A percentile compares a stretch with the other conserved stretches of the same genome.
phyloP scores from a whole-genome alignment of 1,140 invertebrate species.

The Saccostrea cuccullata region DNA sequence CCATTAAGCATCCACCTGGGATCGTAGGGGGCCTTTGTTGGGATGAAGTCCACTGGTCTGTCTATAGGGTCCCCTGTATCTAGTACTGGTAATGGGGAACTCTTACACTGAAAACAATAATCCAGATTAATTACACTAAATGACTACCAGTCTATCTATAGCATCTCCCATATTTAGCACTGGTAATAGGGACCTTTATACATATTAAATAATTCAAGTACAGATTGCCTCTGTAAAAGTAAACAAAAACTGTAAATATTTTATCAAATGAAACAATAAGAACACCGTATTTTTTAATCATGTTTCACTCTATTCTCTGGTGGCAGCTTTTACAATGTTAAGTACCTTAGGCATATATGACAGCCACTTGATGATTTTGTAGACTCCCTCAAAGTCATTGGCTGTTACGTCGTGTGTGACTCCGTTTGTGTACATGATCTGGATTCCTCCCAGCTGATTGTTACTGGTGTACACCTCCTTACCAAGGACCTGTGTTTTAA shows the following conservation, averaged over 20 bases:
- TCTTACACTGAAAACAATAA: conserved; percentile 60
- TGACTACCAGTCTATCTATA: too few relatives aligned
- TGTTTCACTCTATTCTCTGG: too few relatives aligned
- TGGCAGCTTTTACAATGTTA: too few relatives aligned
- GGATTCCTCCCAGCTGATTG: conserved; percentile 96
- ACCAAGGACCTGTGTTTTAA: conserved; percentile 73
- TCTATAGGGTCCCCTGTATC: conserved; percentile 88
- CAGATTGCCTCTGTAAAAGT: too few relatives aligned
- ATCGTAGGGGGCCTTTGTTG: conserved; percentile 95
- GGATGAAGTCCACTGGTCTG: conserved; percentile 90
- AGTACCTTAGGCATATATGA: conserved; percentile 82
- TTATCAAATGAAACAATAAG: too few relatives aligned
- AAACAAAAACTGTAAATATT: too few relatives aligned
- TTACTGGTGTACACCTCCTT: conserved; percentile 96
- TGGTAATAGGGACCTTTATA: too few relatives aligned
- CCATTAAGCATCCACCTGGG: conserved; percentile 95
- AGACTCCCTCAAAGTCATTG: conserved; percentile 96
- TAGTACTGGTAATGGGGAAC: conserved; percentile 88
- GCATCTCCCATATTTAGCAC: too few relatives aligned
- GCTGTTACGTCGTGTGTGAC: conserved; percentile 94
- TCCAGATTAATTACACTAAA: too few relatives aligned
- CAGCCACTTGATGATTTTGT: conserved; percentile 88
- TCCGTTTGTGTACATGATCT: conserved; percentile 99
- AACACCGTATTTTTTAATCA: too few relatives aligned
- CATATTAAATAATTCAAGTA: too few relatives aligned